Evolutionary conservation across 1,140 invertebrate genomes (phyloP).

Genomic region (Macrobrachium nipponense): DNA sequence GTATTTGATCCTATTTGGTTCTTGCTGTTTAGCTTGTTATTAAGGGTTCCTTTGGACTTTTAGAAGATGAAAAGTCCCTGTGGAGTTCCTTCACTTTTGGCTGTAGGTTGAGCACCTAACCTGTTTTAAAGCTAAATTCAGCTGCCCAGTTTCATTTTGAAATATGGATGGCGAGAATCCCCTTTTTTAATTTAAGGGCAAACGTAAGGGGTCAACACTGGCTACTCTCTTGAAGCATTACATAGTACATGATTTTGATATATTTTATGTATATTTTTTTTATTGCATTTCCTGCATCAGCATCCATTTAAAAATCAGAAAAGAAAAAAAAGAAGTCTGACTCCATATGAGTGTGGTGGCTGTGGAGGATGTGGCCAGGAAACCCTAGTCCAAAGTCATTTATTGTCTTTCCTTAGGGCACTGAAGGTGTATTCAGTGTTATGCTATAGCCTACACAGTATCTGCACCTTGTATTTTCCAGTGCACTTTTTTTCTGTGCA

Average conservation of each 20-base stretch:
- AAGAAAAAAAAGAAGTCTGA: too few species aligned
- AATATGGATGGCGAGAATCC: conserved; percentile 59
- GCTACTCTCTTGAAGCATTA: neutral
- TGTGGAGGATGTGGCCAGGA: too few species aligned
- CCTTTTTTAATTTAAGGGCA: neutral
- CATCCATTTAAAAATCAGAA: too few species aligned
- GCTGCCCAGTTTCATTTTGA: conserved; percentile 55
- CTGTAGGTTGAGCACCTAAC: conserved; percentile 52
- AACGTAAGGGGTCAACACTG: neutral
- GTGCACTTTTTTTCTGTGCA: neutral
- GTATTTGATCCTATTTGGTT: conserved; percentile 16
- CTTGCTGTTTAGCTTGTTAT: conserved; percentile 46
- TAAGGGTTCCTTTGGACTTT: conserved; percentile 57
- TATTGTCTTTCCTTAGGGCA: too few species aligned
- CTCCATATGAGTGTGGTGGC: too few species aligned
- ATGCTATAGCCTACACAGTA: too few species aligned
- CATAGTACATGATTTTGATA: too few species aligned
- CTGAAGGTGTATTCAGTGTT: too few species aligned
- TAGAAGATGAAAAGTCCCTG: conserved; percentile 37
- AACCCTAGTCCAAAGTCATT: too few species aligned
- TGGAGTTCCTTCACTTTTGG: conserved; percentile 49
- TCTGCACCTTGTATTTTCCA: neutral
- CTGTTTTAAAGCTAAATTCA: conserved; percentile 40
- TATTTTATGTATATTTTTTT: too few species aligned
- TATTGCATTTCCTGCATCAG: too few species aligned